Conservation (phyloP, 2,888 invertebrate genomes). For the Pollenia angustigena region DNA sequence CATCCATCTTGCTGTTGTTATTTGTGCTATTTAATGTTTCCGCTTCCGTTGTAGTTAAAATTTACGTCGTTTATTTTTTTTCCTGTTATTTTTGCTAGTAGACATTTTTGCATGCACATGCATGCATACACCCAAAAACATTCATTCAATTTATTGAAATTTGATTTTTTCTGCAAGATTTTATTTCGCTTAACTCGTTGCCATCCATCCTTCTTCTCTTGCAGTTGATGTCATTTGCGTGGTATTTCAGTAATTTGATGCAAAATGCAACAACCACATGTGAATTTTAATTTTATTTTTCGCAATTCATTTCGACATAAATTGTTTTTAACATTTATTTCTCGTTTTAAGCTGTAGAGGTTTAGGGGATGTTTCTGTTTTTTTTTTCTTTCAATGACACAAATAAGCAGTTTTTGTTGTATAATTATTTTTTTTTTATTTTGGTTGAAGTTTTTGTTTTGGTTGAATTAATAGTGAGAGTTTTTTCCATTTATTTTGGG, state of each 20-base stretch:
- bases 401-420: slow-evolving; percentile 50
- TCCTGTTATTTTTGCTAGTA: slow-evolving; percentile 29
- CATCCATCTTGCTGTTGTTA: slow-evolving; percentile 59
- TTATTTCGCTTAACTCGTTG: not conserved
- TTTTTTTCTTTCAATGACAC: not conserved
- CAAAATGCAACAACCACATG: slow-evolving; percentile 66
- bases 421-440: slow-evolving; percentile 34
- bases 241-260: slow-evolving; percentile 65
- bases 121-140: slow-evolving; percentile 20
- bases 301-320: slow-evolving; percentile 49
- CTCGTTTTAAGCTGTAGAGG: slow-evolving; percentile 23
- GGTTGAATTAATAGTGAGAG: not conserved
- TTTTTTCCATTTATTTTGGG: not conserved
- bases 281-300: slow-evolving; percentile 62
- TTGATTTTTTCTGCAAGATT: slow-evolving; percentile 51
- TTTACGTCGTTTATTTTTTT: slow-evolving; percentile 27
- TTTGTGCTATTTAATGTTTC: slow-evolving; percentile 75
- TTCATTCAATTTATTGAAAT: slow-evolving; percentile 64
- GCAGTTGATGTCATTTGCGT: slow-evolving; percentile 61
- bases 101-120: slow-evolving; percentile 23
- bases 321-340: not conserved
- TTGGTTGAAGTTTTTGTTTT: slow-evolving; percentile 1
- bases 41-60: slow-evolving; percentile 68
- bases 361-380: slow-evolving; percentile 9
- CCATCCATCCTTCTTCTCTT: slow-evolving; percentile 31